These are phyloP conservation scores for Urosaurus nigricauda DNA, from an alignment of 2,797 vertebrate species.

Conservation along the genomic window DNA sequence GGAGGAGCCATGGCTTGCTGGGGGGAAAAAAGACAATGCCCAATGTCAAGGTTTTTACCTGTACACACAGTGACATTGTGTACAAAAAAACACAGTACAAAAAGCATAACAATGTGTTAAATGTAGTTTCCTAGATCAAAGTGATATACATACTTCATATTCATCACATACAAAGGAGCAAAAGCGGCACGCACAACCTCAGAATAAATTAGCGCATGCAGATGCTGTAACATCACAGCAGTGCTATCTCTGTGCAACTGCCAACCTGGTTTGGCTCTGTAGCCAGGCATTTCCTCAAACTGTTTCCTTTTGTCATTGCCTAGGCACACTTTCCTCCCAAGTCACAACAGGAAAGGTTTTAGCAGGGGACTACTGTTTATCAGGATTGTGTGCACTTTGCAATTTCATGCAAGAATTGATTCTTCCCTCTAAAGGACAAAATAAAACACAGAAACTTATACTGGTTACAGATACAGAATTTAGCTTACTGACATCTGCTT, in stretches of 20 bases:
- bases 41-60: not conserved
- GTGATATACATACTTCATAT: not conserved
- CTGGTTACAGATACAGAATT: not conserved
- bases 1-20: not conserved
- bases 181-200: not conserved
- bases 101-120: too few species aligned
- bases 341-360: not conserved
- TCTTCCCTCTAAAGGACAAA: too few species aligned
- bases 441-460: not conserved
- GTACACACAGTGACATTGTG: not conserved
- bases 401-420: not conserved
- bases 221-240: not conserved
- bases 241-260: too few species aligned
- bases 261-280: not conserved
- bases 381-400: not conserved
- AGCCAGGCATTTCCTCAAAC: not conserved
- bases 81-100: not conserved
- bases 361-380: not conserved
- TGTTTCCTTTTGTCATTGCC: not conserved
- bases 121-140: not conserved
- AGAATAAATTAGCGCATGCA: not conserved
- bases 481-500: not conserved
- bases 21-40: not conserved
- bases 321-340: not conserved
- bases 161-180: not conserved